Evolutionary conservation across 2,888 invertebrate species (phyloP).

Genomic region (Palloptera scutellata): DNA sequence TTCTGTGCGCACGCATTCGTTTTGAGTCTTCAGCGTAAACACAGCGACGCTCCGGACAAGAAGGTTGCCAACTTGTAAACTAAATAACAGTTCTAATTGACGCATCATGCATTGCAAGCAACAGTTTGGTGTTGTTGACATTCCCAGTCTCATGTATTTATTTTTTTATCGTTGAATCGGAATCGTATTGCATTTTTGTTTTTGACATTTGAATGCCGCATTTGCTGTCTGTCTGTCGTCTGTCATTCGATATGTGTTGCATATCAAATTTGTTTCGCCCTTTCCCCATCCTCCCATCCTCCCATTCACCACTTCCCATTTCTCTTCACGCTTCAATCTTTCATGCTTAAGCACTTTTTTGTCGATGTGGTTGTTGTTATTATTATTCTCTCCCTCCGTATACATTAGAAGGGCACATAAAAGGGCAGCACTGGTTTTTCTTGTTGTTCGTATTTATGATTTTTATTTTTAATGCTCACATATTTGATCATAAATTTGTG

Average conservation of each 20-base stretch:
- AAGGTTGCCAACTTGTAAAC: conserved; percentile 1
- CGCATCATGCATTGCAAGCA: conserved; percentile 24
- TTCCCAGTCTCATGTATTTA: conserved; percentile 10
- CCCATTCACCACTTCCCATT: neutral
- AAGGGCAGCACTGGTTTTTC: neutral
- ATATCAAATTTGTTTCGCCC: neutral
- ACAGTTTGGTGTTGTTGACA: conserved; percentile 18
- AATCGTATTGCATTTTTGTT: neutral
- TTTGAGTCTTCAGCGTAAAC: no score
- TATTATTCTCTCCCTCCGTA: no score
- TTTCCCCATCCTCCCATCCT: neutral
- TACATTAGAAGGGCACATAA: neutral
- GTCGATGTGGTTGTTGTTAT: no score
- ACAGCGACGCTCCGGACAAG: neutral
- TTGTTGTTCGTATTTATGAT: no score
- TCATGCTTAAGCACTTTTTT: no score
- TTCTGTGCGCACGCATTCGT: neutral
- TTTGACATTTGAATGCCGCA: conserved; percentile 3
- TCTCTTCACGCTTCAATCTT: no score
- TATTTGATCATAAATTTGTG: conserved; percentile 15
- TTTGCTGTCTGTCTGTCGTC: neutral
- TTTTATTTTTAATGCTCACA: no score
- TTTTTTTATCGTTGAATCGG: neutral
- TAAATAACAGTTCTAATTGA: conserved; percentile 35
- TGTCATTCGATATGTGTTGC: neutral